Evolutionary conservation across 2,797 vertebrate species (phyloP).

Genomic region (Megaceryle alcyon): DNA sequence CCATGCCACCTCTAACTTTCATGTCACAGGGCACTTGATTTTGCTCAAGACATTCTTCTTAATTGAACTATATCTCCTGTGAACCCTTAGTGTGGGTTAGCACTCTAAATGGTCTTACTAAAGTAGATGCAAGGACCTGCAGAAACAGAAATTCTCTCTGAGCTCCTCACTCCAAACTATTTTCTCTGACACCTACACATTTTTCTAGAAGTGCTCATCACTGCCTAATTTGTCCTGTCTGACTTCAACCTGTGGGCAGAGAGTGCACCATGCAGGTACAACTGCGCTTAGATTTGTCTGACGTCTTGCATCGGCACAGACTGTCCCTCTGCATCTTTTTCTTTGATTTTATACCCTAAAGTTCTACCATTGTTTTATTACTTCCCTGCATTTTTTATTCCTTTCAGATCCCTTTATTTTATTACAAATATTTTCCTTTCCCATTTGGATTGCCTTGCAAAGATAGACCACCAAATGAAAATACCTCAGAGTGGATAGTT

Average conservation of each 20-base stretch:
- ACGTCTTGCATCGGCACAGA: neutral
- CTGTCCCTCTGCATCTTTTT: neutral
- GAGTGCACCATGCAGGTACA: neutral
- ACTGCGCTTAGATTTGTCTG: neutral
- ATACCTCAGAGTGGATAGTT: neutral
- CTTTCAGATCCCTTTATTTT: neutral
- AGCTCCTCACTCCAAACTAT: neutral
- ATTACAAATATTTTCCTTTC: neutral
- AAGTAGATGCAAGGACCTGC: neutral
- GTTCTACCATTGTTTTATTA: neutral
- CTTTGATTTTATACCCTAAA: neutral
- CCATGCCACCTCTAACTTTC: neutral
- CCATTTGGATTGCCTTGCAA: neutral
- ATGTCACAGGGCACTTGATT: neutral
- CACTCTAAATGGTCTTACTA: neutral
- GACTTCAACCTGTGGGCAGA: neutral
- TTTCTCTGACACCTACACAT: neutral
- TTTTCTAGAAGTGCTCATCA: neutral
- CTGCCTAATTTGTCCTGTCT: neutral
- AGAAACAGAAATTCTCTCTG: neutral
- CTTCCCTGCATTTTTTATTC: neutral
- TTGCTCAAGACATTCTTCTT: neutral
- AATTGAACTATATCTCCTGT: neutral
- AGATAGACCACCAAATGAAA: neutral
- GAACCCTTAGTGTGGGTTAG: neutral